A percentile compares a stretch with the other conserved stretches of the same genome.
These are phyloP conservation scores for Andricus grossulariae DNA, from an alignment of 1,140 invertebrate species.

Conservation along the genomic window DNA sequence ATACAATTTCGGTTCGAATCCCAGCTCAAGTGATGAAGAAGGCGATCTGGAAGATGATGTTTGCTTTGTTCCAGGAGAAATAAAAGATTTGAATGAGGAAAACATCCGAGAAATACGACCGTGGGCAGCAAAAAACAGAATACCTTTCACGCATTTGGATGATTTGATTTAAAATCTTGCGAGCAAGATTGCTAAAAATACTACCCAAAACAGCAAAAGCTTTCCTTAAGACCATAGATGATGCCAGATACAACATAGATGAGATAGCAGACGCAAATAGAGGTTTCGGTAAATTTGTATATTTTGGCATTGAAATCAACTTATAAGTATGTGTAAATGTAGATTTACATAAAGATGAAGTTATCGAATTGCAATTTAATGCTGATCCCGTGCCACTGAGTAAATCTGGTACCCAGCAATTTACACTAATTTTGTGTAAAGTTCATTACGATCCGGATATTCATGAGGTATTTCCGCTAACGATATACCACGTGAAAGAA, in stretches of 20 bases:
- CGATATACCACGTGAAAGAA: constrained; percentile 46
- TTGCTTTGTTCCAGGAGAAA: not conserved
- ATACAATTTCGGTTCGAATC: not conserved
- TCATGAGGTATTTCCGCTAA: constrained; percentile 43
- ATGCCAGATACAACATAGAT: constrained; percentile 40
- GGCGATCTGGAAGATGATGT: not conserved
- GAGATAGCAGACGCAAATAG: constrained; percentile 10
- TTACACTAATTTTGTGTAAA: too few species aligned
- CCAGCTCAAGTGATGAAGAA: too few species aligned
- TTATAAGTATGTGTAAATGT: constrained; percentile 34
- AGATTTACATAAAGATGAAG: constrained; percentile 7
- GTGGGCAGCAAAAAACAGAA: not conserved
- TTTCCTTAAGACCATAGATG: constrained; percentile 29
- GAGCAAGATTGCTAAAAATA: not conserved
- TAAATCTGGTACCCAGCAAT: constrained; percentile 39
- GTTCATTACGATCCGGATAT: constrained; percentile 19
- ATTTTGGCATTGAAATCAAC: constrained; percentile 39
- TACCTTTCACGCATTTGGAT: not conserved
- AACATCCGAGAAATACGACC: not conserved
- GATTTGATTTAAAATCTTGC: constrained; percentile 37
- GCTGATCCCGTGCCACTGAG: constrained; percentile 42
- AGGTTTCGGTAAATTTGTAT: constrained; percentile 39
- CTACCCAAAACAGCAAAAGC: constrained; percentile 2
- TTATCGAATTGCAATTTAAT: too few species aligned
- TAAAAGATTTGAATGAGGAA: not conserved